Evolutionary conservation across 2,888 invertebrate species (phyloP), one percentile per base, ranked within the genome.

Genomic region (Eutolmus rufibarbis): DNA sequence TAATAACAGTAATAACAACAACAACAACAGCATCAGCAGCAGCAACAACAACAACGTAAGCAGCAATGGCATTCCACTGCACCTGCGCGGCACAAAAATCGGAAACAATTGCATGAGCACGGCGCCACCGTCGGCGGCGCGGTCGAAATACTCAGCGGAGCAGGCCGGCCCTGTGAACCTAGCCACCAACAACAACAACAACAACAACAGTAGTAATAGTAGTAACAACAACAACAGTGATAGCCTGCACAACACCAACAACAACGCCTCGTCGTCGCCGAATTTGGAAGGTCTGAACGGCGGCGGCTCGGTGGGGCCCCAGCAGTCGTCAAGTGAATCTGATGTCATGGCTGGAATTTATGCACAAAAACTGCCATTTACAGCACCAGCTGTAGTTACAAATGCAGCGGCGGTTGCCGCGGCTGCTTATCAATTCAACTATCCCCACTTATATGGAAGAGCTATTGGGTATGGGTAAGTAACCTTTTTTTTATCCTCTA

Each of bases 131-230:
- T 19, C 84, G n/a, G 82, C 88, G 43, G 43, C 2, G 37, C 84
- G 88, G 34, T 85, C 88, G 31, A 89, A 89, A 88, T 89, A 89
- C 88, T 89, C 89, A 85, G 19, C 56, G 82, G 90, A 90, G 87
- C 91, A 91, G 88, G 89, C 89, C 86, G 90, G 90, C 37, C 90
- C 91, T 77, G 91, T 91, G 37, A 91, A 91, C 89, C 89, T 91
- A 88, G 91, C 89, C 88, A 91, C 90, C 87, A 89, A 88, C 46
- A 89, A 90, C 86, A 90, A 89, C 88, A 89, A 88, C 43, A 89
- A 90, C 86, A 90, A 89, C 28, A 81, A 46, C 46, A 86, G 57
- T 66, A 86, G 46, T 51, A 82, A 40, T 79, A 82, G 37, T 51
- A 82, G 57, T 79, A 82, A 66, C 57, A 87, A 66, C 57, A 86